Conservation (phyloP, 1,140 invertebrate species). For the Camponotus vicinus region DNA sequence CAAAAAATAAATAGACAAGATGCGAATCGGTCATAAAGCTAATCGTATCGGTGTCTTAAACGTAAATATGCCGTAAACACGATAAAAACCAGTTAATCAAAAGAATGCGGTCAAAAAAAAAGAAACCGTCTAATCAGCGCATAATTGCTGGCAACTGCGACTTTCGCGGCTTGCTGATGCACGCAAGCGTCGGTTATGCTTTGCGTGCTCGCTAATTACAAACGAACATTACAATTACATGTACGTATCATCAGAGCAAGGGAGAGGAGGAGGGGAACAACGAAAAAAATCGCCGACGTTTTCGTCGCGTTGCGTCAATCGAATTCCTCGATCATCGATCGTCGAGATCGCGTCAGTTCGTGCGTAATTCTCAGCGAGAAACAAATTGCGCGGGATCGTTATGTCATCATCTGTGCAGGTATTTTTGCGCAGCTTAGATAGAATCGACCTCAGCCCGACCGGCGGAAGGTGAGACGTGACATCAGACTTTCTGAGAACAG, state of each 20-base stretch:
- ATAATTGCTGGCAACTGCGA: neutral
- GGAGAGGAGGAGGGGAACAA: too few relatives aligned
- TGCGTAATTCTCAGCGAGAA: slow-evolving; percentile 1
- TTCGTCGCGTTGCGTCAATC: neutral
- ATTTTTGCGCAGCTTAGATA: slow-evolving; percentile 54
- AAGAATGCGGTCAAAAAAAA: neutral
- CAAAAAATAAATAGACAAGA: neutral
- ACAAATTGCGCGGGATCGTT: slow-evolving; percentile 50
- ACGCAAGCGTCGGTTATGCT: slow-evolving; percentile 10
- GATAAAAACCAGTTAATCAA: neutral
- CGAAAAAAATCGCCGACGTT: slow-evolving; percentile 21
- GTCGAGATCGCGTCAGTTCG: neutral
- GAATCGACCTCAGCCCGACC: slow-evolving; percentile 46
- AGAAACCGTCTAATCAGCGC: neutral
- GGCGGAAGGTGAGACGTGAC: slow-evolving; percentile 67
- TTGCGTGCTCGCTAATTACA: slow-evolving; percentile 29
- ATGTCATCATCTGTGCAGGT: slow-evolving; percentile 55
- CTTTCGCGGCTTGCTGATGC: neutral
- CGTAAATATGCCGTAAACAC: neutral
- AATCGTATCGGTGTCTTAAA: neutral
- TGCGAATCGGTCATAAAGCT: neutral
- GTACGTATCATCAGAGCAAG: too few relatives aligned
- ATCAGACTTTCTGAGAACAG: slow-evolving; percentile 62
- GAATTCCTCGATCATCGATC: too few relatives aligned
- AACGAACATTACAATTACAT: neutral